Evolutionary conservation across 2,888 invertebrate genomes (phyloP).

Genomic region (Hipparchia sbordonii): DNA sequence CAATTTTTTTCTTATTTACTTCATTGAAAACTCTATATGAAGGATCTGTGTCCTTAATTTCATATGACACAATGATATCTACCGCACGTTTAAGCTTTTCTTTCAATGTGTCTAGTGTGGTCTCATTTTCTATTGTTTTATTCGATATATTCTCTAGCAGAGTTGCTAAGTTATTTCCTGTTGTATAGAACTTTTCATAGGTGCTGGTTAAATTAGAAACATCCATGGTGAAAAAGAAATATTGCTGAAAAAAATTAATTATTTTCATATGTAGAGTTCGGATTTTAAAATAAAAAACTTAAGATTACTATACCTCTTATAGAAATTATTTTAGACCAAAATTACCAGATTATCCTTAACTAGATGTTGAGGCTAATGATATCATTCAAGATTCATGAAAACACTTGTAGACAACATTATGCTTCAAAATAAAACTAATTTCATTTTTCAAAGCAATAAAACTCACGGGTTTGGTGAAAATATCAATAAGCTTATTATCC

Average conservation of each 20-base stretch:
- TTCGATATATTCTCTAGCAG: constrained; percentile 52
- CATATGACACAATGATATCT: constrained; percentile 57
- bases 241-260: constrained; percentile 64
- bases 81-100: constrained; percentile 56
- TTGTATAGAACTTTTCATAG: constrained; percentile 59
- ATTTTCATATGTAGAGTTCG: background rate
- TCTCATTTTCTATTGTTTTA: constrained; percentile 52
- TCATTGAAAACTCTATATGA: constrained; percentile 60
- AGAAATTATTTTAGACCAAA: background rate
- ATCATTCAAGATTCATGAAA: too few species aligned
- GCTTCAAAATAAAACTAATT: too few species aligned
- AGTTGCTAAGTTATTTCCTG: constrained; percentile 51
- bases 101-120: constrained; percentile 53
- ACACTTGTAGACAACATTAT: too few species aligned
- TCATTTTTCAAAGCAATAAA: background rate
- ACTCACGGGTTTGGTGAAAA: constrained; percentile 76
- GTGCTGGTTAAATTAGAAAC: constrained; percentile 60
- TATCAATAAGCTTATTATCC: constrained; percentile 70
- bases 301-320: background rate
- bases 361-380: too few species aligned
- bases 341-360: too few species aligned
- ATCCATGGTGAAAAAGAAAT: constrained; percentile 61
- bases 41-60: constrained; percentile 54
- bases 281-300: background rate
- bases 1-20: constrained; percentile 61